Conservation (phyloP, 53 echinoderm and acorn worm genomes). For the Apostichopus leukothele region DNA sequence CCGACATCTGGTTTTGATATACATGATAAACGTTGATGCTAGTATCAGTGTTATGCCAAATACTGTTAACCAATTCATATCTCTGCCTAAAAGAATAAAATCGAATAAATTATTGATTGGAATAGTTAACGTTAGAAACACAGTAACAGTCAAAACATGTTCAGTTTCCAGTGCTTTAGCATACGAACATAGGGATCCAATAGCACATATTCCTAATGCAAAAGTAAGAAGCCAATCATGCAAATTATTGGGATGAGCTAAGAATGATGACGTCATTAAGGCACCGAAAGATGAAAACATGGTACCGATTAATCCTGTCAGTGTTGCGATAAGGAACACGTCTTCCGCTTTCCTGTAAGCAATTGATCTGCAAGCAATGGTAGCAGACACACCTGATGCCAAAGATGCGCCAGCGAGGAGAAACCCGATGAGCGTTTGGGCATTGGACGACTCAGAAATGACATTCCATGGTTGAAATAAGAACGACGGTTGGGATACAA, state of each 20-base stretch:
- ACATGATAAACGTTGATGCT: slow-evolving; percentile 1
- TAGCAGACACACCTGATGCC: neutral
- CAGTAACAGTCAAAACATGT: slow-evolving; percentile 2
- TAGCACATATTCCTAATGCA: neutral
- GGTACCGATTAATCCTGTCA: slow-evolving; percentile 13
- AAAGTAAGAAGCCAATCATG: neutral
- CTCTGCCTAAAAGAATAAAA: neutral
- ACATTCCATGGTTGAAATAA: neutral
- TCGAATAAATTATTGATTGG: neutral
- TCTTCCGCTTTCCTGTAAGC: slow-evolving; percentile 12
- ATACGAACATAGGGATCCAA: neutral
- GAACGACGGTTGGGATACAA: slow-evolving; percentile 28
- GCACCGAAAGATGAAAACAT: neutral
- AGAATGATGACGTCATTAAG: neutral
- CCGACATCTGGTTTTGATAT: neutral
- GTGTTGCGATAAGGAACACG: neutral
- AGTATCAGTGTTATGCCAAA: slow-evolving; percentile 2
- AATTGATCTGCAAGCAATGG: neutral
- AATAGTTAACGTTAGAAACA: slow-evolving; percentile 8
- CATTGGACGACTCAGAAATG: neutral
- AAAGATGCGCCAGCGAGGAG: neutral
- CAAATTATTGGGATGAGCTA: neutral
- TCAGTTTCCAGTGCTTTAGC: slow-evolving; percentile 4
- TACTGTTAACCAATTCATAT: neutral
- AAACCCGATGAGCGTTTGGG: neutral